Base-by-base conservation (phyloP, 1,140 invertebrate genomes). In the Physella acuta region DNA sequence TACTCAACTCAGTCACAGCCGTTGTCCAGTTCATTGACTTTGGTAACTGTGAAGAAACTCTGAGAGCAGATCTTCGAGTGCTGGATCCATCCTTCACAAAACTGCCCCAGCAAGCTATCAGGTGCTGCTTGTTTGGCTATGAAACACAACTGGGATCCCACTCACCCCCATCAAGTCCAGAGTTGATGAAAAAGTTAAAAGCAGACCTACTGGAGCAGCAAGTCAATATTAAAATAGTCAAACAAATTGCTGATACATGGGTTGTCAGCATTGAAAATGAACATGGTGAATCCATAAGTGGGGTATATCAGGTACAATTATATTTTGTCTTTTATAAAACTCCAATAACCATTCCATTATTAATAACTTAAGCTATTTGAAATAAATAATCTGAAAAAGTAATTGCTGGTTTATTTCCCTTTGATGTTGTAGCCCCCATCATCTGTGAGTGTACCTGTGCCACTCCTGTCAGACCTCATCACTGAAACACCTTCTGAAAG, bases 11-110 rank as follows among this genome's bases (percentile, higher is more conserved):
- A 20, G 17, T n/a, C 20, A 61, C 59, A 31, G 33, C 31, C 36
- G 39, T 61, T 36, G 59, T 61, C 39, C 59, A 61, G 59, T 61
- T 61, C 37, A n/a, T 61, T 26, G 59, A 61, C 59, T 61, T 36
- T 39, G 59, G 59, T 26, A 61, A 61, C 37, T 44, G 17, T 36
- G 59, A 61, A 34, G 59, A 61, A 34, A 39, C 26, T 24, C 1
- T 1, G 28, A 11, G 36, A 16, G 36, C 59, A 39, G 30, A 61
- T 11, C 59, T 61, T 2, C n/a, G 36, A 28, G 36, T 36, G 16
- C 34, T 61, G 11, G 36, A 44, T 5, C 20, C 59, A 3, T 2
- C 16, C 33, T 36, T 61, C 24, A 44, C 17, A 24, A 61, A 36
- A 36, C 36, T 37, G 11, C 4, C 59, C 16, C 34, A 17, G 2